These are phyloP conservation scores for Atherinosoma microstoma DNA, from an alignment of 2,797 vertebrate species.

Conservation along the genomic window DNA sequence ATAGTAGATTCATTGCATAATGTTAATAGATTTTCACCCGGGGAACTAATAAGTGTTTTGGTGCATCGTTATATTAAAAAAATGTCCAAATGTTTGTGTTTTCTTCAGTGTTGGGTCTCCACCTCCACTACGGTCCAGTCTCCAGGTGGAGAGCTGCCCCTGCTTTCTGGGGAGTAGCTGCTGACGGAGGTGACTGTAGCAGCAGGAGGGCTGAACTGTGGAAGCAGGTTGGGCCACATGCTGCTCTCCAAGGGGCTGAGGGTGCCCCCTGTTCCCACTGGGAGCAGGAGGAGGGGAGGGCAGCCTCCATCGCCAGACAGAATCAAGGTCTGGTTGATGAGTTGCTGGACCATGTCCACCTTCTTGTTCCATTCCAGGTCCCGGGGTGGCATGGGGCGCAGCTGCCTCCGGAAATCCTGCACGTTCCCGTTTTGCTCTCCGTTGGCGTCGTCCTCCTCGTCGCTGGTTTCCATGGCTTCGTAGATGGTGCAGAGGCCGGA, in stretches of 20 bases:
- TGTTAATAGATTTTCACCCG: not conserved
- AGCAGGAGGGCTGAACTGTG: slow-evolving; percentile 83
- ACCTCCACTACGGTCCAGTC: slow-evolving; percentile 94
- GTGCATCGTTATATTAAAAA: no score
- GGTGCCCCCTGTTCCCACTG: slow-evolving; percentile 75
- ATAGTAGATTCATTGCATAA: no score
- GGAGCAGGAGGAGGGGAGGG: slow-evolving; percentile 80
- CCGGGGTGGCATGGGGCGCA: slow-evolving; percentile 53
- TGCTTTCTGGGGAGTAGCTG: slow-evolving; percentile 89
- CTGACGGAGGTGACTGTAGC: slow-evolving; percentile 91
- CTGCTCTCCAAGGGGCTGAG: slow-evolving; percentile 87
- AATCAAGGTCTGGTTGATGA: slow-evolving; percentile 89
- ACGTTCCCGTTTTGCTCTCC: slow-evolving; percentile 48
- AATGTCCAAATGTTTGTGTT: no score
- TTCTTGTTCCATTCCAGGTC: slow-evolving; percentile 82
- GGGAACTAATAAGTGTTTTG: not conserved
- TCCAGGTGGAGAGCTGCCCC: slow-evolving; percentile 82
- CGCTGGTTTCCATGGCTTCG: slow-evolving; percentile 87
- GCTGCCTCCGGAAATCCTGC: slow-evolving; percentile 43
- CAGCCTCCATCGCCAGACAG: slow-evolving; percentile 77
- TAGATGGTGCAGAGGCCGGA: slow-evolving; percentile 92
- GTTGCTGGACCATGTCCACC: slow-evolving; percentile 89
- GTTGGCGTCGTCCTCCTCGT: slow-evolving; percentile 77
- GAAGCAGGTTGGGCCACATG: slow-evolving; percentile 88
- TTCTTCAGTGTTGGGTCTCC: slow-evolving; percentile 89